Conservation (phyloP, 2,888 invertebrate genomes). For the Agriotes lineatus region DNA sequence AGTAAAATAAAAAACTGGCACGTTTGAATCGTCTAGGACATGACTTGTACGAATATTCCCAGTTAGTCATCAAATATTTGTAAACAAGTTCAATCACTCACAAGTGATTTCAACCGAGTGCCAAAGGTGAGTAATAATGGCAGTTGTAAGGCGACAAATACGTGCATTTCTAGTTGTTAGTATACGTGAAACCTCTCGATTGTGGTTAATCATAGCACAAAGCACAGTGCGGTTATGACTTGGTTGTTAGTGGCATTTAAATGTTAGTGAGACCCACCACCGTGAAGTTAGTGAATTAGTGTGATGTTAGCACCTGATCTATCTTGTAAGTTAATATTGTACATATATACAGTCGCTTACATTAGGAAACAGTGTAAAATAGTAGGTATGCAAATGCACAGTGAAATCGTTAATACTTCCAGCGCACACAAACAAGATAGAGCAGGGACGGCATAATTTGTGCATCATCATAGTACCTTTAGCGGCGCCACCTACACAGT, state of each 20-base stretch:
- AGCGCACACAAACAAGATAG: slow-evolving; percentile 45
- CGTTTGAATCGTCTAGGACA: too few relatives aligned
- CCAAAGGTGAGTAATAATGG: too few relatives aligned
- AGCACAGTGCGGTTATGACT: slow-evolving; percentile 8
- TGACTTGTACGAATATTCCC: too few relatives aligned
- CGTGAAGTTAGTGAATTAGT: slow-evolving; percentile 43
- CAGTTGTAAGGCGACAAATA: neutral
- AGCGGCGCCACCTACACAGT: slow-evolving; percentile 71
- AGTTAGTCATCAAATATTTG: too few relatives aligned
- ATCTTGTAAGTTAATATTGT: slow-evolving; percentile 45
- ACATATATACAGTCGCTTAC: slow-evolving; percentile 10
- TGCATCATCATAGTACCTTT: slow-evolving; percentile 65
- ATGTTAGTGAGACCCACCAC: slow-evolving; percentile 19
- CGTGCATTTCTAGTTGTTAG: too few relatives aligned
- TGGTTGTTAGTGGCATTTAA: slow-evolving; percentile 28
- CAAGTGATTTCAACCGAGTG: too few relatives aligned
- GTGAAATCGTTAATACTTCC: neutral
- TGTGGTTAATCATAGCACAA: neutral
- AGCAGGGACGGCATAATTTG: slow-evolving; percentile 44
- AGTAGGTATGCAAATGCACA: neutral
- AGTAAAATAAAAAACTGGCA: too few relatives aligned
- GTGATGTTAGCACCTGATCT: slow-evolving; percentile 45
- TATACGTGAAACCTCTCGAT: too few relatives aligned
- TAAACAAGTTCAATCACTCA: too few relatives aligned
- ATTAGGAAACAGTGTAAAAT: neutral